Base-by-base conservation (phyloP, 2,888 invertebrate genomes). In the Drosophila melanosoma region DNA sequence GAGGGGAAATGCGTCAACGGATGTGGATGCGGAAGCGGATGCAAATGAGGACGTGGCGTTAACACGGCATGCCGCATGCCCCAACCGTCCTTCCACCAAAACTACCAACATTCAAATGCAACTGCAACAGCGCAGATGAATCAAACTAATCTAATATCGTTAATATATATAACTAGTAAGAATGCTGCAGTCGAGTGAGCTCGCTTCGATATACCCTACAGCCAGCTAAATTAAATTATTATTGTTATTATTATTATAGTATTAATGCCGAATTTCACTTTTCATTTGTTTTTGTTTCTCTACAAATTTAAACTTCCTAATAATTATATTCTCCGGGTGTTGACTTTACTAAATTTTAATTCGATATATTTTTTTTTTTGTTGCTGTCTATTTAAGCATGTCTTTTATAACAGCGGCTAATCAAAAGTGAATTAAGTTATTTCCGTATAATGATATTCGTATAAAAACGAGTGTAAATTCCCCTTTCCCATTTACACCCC, bases 21-120 rank as follows among this genome's bases (percentile, higher is more conserved):
- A 29, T 29, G 38, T 11, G 33, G 49, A 49, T 35, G 35, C n/a
- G 23, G 36, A 51, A 60, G 12, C 42, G 20, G 33, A 23, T 35
- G 35, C 35, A 35, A 32, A 49, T 65, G 49, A 29, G 40, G 56
- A 57, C 42, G n/a, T 23, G 4, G 40, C 49, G 33, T 12, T 57
- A 40, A 38, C 73, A 73, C 61, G 6, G 26, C 26, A 26, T 69
- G 76, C 64, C 57, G n/a, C 71, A 20, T 53, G 73, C 45, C 32
- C n/a, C 62, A 32, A 12, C 42, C 6, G n/a, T 11, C n/a, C 42
- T 20, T 20, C n/a, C 38, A 3, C 10, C 12, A 12, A 32, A n/a
- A 40, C 42, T 40, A 60, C 40, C 52, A 10, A 42, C n/a, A 20
- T 15, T 20, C 57, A 40, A 36, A 20, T 33, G 20, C 52, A 51